A percentile compares a stretch with the other conserved stretches of the same genome.
Evolutionary conservation across 2,113 vertebrate species (phyloP).

Genomic region (Tupaia tana): DNA sequence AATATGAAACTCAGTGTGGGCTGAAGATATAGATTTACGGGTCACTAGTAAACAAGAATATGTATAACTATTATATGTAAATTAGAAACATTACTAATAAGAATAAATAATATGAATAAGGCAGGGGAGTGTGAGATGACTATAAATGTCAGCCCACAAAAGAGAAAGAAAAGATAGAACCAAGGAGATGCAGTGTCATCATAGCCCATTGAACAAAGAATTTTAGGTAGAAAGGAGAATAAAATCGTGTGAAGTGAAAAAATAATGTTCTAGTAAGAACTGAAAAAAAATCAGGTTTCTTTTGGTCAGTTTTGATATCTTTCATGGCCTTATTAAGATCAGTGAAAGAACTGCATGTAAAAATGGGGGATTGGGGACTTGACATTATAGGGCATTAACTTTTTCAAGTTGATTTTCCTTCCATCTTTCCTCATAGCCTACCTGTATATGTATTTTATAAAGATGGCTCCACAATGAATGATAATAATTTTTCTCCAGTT

Average conservation of each 20-base stretch:
- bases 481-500: background rate
- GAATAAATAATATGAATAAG: background rate
- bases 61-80: background rate
- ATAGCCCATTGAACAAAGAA: background rate
- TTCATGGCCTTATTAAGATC: background rate
- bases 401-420: conserved; percentile 53
- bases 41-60: conserved; percentile 39
- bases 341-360: conserved; percentile 27
- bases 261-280: conserved; percentile 7
- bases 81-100: too few relatives aligned
- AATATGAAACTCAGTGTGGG: conserved; percentile 28
- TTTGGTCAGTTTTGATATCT: conserved; percentile 19
- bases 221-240: conserved; percentile 14
- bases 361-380: background rate
- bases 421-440: background rate
- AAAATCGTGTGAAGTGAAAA: conserved; percentile 20
- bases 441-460: conserved; percentile 34
- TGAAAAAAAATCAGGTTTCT: background rate
- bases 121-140: background rate
- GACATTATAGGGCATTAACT: background rate
- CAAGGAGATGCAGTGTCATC: conserved; percentile 24
- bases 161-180: conserved; percentile 28
- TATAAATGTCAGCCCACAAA: background rate
- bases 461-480: conserved; percentile 21
- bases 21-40: conserved; percentile 23